phyloP scores from a whole-genome alignment of 2,797 vertebrate species.

The Euthynnus affinis region DNA sequence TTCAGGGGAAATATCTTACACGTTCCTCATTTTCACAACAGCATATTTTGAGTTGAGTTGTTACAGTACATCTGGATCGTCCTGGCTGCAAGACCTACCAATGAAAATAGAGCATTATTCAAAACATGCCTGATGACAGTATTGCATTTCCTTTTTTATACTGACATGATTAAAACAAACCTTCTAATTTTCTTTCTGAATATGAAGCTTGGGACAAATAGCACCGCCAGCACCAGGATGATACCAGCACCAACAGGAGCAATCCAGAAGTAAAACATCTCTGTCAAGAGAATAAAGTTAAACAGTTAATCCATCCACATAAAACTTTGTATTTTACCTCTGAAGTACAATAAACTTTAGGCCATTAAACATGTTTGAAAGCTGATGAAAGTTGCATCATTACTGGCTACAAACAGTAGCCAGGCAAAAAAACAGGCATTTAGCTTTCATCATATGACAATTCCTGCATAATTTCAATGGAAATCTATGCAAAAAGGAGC shows the following conservation, averaged over 20 bases:
- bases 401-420: too few species aligned
- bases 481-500: not conserved
- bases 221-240: fast-evolving
- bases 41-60: too few species aligned
- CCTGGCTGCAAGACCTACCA: not conserved
- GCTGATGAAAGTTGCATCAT: too few species aligned
- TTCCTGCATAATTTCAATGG: not conserved
- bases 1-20: too few species aligned
- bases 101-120: conserved; percentile 7
- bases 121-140: not conserved
- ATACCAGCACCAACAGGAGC: fast-evolving
- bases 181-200: not conserved
- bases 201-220: not conserved
- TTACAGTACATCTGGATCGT: too few species aligned
- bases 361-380: too few species aligned
- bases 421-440: too few species aligned
- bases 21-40: too few species aligned
- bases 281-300: not conserved
- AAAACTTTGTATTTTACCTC: not conserved
- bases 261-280: fast-evolving
- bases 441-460: not conserved
- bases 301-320: not conserved
- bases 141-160: not conserved
- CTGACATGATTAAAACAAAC: not conserved
- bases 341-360: not conserved